Evolutionary conservation across 2,797 vertebrate genomes (phyloP).

Genomic region (Enteromius fasciolatus): DNA sequence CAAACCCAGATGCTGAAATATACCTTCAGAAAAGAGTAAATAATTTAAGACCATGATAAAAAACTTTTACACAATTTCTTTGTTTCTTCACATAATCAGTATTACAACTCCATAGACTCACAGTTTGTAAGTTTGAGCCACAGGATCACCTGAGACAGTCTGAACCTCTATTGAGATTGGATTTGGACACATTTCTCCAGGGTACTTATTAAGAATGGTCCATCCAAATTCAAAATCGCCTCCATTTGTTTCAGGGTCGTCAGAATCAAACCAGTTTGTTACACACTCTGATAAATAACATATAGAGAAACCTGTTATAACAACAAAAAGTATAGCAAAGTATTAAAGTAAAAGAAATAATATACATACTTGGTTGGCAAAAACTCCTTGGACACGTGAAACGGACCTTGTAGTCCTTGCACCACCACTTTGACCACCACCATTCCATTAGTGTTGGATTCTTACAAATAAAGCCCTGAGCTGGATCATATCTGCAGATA

Average conservation of each 20-base stretch:
- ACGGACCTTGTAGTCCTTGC: conserved; percentile 5
- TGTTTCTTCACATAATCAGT: background rate
- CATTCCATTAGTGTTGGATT: background rate
- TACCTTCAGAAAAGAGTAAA: background rate
- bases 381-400: background rate
- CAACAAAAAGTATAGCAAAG: background rate
- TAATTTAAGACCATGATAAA: background rate
- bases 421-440: background rate
- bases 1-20: conserved; percentile 57
- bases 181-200: background rate
- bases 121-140: conserved; percentile 57
- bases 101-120: conserved; percentile 30
- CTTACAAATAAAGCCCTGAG: background rate
- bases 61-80: background rate
- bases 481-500: conserved; percentile 8
- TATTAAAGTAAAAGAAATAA: background rate
- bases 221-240: conserved; percentile 63
- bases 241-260: conserved; percentile 61
- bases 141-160: conserved; percentile 52
- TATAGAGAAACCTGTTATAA: background rate
- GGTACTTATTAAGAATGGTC: conserved; percentile 49
- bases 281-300: conserved; percentile 54
- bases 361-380: background rate
- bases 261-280: conserved; percentile 63
- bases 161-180: too few relatives aligned